phyloP scores from a whole-genome alignment of 2,888 invertebrate species.

The Oligia latruncula region DNA sequence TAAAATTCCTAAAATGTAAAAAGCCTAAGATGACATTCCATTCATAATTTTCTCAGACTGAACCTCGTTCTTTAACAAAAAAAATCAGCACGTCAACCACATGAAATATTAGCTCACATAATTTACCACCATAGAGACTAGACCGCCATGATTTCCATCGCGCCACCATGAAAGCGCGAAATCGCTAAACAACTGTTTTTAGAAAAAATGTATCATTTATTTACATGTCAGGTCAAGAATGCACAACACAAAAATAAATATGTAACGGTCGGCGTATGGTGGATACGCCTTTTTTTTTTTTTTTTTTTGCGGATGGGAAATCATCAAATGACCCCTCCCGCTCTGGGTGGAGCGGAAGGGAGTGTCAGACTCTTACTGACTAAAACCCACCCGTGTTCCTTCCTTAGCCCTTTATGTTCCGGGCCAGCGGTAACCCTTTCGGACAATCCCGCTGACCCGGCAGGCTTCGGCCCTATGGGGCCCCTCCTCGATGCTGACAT shows the following conservation, averaged over 20 bases:
- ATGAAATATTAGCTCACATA: conserved; percentile 36
- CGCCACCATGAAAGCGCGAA: conserved; percentile 87
- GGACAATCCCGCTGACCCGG: too few relatives aligned
- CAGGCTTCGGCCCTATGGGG: too few relatives aligned
- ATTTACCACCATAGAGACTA: conserved; percentile 27
- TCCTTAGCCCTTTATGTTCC: too few relatives aligned
- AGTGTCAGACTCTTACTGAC: too few relatives aligned
- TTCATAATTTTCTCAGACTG: conserved; percentile 14
- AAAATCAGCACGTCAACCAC: conserved; percentile 9
- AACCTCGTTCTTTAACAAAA: conserved; percentile 5
- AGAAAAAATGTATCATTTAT: conserved; percentile 85
- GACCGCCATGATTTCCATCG: conserved; percentile 45
- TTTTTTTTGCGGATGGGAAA: too few relatives aligned
- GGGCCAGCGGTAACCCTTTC: too few relatives aligned
- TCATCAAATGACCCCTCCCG: too few relatives aligned
- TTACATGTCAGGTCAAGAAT: conserved; percentile 88
- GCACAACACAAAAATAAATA: conserved; percentile 89
- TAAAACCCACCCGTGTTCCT: too few relatives aligned
- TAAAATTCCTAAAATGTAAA: background rate
- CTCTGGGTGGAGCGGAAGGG: too few relatives aligned
- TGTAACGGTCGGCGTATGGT: conserved; percentile 86
- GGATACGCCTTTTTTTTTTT: conserved; percentile 87
- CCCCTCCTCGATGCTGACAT: too few relatives aligned
- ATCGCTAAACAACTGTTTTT: conserved; percentile 75
- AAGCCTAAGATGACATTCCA: background rate